Evolutionary conservation across 2,888 invertebrate species (phyloP), one percentile per base, ranked within the genome.

Genomic region (Mythimna vitellina): DNA sequence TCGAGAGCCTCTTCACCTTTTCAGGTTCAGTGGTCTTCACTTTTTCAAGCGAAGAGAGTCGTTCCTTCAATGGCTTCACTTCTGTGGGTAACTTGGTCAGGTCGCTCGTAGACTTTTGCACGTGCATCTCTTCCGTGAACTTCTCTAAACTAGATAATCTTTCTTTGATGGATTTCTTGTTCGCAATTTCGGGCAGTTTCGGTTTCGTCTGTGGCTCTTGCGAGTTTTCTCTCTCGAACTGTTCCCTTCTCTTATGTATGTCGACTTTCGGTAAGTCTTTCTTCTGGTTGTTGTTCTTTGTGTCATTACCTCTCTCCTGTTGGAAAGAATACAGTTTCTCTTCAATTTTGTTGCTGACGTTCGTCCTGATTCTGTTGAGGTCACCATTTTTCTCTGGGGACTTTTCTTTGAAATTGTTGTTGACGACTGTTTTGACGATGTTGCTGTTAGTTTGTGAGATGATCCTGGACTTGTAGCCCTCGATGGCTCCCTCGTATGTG

Each of bases 401-500:
- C 85, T 95, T 93, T 76, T 96, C 95, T 93, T 96, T 94, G 83
- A 92, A 89, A 87, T 96, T 93, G 86, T 96, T 92, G 83, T 95
- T 94, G 62, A 94, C 94, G 60, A 92, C 93, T 78, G 95, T 95
- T 90, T 95, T 95, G 73, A 95, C 91, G 57, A 95, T 94, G 77
- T 89, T 94, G 82, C 95, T 94, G 88, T 94, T 95, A 46, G 97
- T 97, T 86, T 97, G 96, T 54, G 97, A 97, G 86, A 97, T 97
- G 62, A 98, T 98, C 84, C 98, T 97, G 66, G 98, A 98, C 86
- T 98, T 98, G 93, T 98, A 98, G 85, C 98, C 98, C 90, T 98
- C 98, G 86, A 98, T 98, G 86, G 98, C 98, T 86, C 98, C 97
- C 93, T 98, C 98, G 92, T 98, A 98, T 0, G 98, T 98, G 92